Percentiles rank a stretch among this genome's conserved stretches.
These are phyloP conservation scores for Melanotaenia parkinsoni DNA, from an alignment of 2,797 vertebrate species.

Conservation along the genomic window DNA sequence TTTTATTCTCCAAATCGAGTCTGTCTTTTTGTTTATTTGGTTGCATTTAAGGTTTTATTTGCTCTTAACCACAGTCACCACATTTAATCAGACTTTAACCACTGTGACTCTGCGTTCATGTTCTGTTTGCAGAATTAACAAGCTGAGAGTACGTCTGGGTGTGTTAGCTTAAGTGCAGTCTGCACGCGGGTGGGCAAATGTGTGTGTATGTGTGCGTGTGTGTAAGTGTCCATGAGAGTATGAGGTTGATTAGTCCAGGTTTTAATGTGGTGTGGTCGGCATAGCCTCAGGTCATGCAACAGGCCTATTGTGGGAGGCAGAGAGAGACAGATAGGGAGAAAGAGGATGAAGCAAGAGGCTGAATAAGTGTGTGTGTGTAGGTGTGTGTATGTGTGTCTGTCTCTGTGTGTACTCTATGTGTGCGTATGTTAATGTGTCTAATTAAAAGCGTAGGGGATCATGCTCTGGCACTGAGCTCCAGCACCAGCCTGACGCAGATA, in stretches of 20 bases:
- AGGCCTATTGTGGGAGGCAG: constrained; percentile 77
- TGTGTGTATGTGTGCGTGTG: constrained; percentile 50
- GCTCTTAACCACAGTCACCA: constrained; percentile 46
- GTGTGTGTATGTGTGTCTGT: constrained; percentile 17
- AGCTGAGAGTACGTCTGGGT: constrained; percentile 46
- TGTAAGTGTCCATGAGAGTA: constrained; percentile 79
- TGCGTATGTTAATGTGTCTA: constrained; percentile 86
- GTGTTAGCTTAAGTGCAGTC: constrained; percentile 33
- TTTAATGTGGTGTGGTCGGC: constrained; percentile 86
- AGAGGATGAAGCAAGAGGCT: constrained; percentile 43
- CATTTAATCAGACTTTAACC: constrained; percentile 64
- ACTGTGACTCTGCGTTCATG: constrained; percentile 38
- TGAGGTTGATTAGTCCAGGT: constrained; percentile 83
- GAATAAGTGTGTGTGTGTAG: constrained; percentile 45
- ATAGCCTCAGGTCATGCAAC: constrained; percentile 86
- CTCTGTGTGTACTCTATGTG: constrained; percentile 38
- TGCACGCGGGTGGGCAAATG: constrained; percentile 36
- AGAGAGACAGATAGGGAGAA: constrained; percentile 34
- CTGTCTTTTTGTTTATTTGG: constrained; percentile 40
- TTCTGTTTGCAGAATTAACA: constrained; percentile 67
- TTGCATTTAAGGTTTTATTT: constrained; percentile 57
- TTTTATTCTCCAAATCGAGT: constrained; percentile 30
- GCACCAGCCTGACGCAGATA: constrained; percentile 78
- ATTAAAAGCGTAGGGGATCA: constrained; percentile 84
- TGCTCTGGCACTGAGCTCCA: constrained; percentile 75